These are phyloP conservation scores for Ciconia boyciana DNA, from an alignment of 2,113 vertebrate genomes.

Conservation along the genomic window DNA sequence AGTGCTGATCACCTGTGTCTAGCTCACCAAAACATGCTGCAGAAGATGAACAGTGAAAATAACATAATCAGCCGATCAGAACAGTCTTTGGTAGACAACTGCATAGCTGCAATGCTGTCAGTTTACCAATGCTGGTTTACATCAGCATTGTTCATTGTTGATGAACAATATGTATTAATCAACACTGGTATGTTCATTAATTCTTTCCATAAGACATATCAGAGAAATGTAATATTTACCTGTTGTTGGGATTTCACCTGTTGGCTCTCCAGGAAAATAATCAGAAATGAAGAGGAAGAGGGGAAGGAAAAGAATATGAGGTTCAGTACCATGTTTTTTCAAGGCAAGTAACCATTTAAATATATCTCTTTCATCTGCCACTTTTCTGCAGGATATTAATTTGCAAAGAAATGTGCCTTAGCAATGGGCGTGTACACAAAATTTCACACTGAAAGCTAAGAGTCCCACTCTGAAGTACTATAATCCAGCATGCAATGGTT, in stretches of 20 bases:
- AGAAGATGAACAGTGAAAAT: not conserved
- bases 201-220: not conserved
- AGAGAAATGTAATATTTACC: slow-evolving; percentile 39
- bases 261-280: slow-evolving; percentile 39
- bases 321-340: not conserved
- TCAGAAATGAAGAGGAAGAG: not conserved
- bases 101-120: not conserved
- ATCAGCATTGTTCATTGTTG: not conserved
- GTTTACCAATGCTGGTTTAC: not conserved
- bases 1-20: not conserved
- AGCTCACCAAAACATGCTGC: not conserved
- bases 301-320: not conserved
- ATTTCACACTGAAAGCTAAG: not conserved
- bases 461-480: not conserved
- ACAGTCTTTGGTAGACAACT: not conserved
- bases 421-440: not conserved
- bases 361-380: not conserved
- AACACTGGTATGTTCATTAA: not conserved
- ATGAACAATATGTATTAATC: not conserved
- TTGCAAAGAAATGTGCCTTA: not conserved
- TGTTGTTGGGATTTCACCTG: slow-evolving; percentile 43
- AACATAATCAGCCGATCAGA: not conserved
- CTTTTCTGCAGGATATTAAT: not conserved
- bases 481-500: not conserved
- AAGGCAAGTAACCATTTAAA: not conserved